These are phyloP conservation scores for Pongo pygmaeus DNA, from an alignment of 2,113 vertebrate genomes.

Conservation along the genomic window DNA sequence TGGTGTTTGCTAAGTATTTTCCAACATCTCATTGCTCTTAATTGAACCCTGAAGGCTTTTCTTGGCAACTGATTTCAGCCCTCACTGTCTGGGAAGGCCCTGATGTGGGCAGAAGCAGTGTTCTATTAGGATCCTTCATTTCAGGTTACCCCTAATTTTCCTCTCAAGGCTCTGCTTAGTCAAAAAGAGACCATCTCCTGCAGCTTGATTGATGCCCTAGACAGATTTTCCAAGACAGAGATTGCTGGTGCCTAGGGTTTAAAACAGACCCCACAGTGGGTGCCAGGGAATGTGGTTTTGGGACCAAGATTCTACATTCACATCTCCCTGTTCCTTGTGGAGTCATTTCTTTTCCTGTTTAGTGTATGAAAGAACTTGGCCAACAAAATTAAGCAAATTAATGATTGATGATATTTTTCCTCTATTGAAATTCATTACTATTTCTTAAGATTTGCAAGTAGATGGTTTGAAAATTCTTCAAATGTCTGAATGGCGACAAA, in stretches of 20 bases:
- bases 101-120: conserved; percentile 31
- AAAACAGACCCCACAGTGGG: conserved; percentile 23
- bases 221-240: conserved; percentile 59
- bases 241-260: conserved; percentile 40
- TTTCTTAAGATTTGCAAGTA: conserved; percentile 40
- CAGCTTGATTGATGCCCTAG: conserved; percentile 43
- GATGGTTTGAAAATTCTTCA: conserved; percentile 20
- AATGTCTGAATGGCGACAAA: not conserved
- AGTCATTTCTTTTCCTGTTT: conserved; percentile 26
- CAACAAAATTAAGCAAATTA: conserved; percentile 37
- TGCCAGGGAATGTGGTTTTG: conserved; percentile 62
- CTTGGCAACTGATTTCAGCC: conserved; percentile 60
- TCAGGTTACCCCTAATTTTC: conserved; percentile 32
- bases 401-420: conserved; percentile 30
- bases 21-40: conserved; percentile 68
- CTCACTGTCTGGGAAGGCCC: conserved; percentile 43
- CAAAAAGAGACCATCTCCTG: conserved; percentile 53
- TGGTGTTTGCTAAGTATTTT: conserved; percentile 70
- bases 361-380: conserved; percentile 30
- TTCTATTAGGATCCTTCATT: not conserved
- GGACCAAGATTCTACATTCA: conserved; percentile 33
- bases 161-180: conserved; percentile 41
- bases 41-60: conserved; percentile 72
- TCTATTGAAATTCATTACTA: conserved; percentile 15
- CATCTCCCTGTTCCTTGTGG: conserved; percentile 53